These are phyloP conservation scores for Zeus faber DNA, from an alignment of 2,113 vertebrate genomes.

Conservation along the genomic window DNA sequence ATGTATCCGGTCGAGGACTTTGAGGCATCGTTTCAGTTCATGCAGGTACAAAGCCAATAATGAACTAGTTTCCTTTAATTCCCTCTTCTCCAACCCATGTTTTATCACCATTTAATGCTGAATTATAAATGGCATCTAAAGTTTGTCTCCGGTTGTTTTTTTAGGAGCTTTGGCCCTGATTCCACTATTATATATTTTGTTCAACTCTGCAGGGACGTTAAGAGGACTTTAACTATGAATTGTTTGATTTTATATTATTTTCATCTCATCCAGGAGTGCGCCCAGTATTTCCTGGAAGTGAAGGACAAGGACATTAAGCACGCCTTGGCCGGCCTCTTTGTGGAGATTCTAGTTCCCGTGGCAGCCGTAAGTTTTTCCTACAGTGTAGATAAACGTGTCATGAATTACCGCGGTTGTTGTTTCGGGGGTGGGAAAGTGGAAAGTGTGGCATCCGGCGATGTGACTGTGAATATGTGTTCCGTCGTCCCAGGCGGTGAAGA, in stretches of 20 bases:
- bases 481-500: slow-evolving; percentile 87
- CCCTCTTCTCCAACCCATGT: not conserved
- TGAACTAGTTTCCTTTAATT: not conserved
- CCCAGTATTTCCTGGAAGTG: slow-evolving; percentile 94
- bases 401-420: not conserved
- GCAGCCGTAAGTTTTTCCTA: slow-evolving; percentile 84
- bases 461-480: slow-evolving; percentile 12
- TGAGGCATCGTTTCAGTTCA: slow-evolving; percentile 97
- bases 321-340: slow-evolving; percentile 93
- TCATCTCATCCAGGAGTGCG: slow-evolving; percentile 78
- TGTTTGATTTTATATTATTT: not conserved
- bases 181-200: too few species aligned
- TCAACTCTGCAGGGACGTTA: too few species aligned
- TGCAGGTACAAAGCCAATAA: slow-evolving; percentile 82
- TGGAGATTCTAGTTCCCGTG: slow-evolving; percentile 96
- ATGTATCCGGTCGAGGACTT: slow-evolving; percentile 99
- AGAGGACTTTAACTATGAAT: too few species aligned
- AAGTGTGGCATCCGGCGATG: too few species aligned
- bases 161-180: too few species aligned
- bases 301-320: slow-evolving; percentile 99
- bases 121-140: too few species aligned
- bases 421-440: too few species aligned
- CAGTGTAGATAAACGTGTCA: slow-evolving; percentile 38
- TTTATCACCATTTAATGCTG: too few species aligned
- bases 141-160: too few species aligned